phyloP scores from a whole-genome alignment of 2,888 invertebrate genomes.

The Pyrocoelia pectoralis region DNA sequence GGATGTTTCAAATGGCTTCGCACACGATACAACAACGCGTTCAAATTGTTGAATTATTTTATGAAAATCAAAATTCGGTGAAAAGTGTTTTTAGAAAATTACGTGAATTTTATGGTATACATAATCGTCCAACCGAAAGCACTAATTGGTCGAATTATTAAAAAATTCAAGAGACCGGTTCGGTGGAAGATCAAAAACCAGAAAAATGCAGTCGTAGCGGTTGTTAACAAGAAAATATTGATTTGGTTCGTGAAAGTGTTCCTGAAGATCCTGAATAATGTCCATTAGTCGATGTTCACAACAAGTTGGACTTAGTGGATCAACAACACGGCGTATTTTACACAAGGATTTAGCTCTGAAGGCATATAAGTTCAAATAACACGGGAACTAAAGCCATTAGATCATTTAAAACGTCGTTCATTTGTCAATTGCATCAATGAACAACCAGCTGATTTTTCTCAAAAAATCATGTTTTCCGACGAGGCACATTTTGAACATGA shows the following conservation, averaged over 20 bases:
- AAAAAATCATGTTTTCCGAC: too few species aligned
- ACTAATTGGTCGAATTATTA: constrained; percentile 5
- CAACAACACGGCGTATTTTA: too few species aligned
- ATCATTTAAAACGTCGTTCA: too few species aligned
- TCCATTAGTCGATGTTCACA: constrained; percentile 8
- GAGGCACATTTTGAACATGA: too few species aligned
- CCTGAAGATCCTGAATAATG: constrained; percentile 4
- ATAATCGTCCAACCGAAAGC: not conserved
- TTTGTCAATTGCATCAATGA: too few species aligned
- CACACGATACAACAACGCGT: too few species aligned
- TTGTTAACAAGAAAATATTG: constrained; percentile 6
- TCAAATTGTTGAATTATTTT: not conserved
- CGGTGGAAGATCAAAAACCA: not conserved
- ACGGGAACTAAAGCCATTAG: too few species aligned
- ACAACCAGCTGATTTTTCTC: too few species aligned
- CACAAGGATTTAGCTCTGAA: too few species aligned
- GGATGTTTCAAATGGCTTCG: not conserved
- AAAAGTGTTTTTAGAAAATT: constrained; percentile 5
- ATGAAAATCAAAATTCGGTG: not conserved
- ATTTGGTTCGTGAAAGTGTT: constrained; percentile 13
- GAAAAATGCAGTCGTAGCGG: constrained; percentile 6
- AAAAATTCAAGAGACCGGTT: constrained; percentile 5
- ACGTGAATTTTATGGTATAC: not conserved
- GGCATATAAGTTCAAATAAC: too few species aligned
- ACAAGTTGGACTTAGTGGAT: not conserved